Conservation (phyloP, 2,797 vertebrate genomes). For the Syndactyla subalaris region DNA sequence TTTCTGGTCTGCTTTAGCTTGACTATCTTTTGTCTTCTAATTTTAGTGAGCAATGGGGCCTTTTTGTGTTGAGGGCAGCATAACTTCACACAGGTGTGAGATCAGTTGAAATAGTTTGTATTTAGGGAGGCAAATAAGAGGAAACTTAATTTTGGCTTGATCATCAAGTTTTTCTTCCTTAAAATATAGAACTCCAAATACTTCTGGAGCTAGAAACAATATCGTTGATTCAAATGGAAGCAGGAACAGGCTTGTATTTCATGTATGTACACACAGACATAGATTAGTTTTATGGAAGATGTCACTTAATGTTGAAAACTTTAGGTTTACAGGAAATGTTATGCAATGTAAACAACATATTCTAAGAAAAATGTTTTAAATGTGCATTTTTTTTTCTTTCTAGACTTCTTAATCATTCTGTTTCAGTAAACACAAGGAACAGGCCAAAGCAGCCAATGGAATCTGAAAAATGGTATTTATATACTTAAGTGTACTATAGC, state of each 20-base stretch:
- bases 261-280: background rate
- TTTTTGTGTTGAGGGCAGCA: background rate
- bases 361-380: background rate
- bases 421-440: slow-evolving; percentile 82
- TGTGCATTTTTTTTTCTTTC: background rate
- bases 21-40: background rate
- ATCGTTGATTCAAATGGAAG: background rate
- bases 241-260: slow-evolving; percentile 18
- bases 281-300: background rate
- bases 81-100: background rate
- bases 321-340: background rate
- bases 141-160: background rate
- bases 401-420: slow-evolving; percentile 90
- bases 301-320: background rate
- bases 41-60: background rate
- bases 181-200: background rate
- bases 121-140: background rate
- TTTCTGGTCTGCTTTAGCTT: background rate
- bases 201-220: background rate
- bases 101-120: background rate
- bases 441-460: slow-evolving; percentile 86
- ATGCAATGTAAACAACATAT: background rate
- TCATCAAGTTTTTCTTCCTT: background rate
- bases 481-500: background rate
- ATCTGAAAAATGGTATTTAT: slow-evolving; percentile 85